Evolutionary conservation across 2,113 vertebrate species (phyloP).

Genomic region (Hyperoodon ampullatus): DNA sequence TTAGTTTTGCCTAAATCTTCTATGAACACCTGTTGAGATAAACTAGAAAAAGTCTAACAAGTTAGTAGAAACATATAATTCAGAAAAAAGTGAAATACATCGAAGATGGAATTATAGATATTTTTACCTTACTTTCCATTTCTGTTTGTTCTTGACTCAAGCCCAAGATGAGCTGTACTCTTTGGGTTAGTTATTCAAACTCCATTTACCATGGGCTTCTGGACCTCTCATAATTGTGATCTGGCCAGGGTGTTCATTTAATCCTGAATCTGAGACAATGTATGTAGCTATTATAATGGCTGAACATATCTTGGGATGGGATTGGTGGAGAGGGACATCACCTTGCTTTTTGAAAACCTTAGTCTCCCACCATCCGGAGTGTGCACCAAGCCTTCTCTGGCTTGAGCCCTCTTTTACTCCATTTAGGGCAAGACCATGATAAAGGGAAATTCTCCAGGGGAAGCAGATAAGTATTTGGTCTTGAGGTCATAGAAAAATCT

Average conservation of each 20-base stretch:
- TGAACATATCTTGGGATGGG: background rate
- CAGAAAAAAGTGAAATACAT: background rate
- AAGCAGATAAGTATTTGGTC: background rate
- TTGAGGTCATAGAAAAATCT: background rate
- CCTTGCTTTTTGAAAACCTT: background rate
- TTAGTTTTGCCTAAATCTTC: constrained; percentile 22
- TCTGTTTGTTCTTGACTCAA: background rate
- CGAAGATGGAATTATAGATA: background rate
- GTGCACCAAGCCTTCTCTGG: background rate
- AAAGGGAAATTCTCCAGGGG: background rate
- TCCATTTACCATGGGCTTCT: background rate
- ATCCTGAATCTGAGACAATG: background rate
- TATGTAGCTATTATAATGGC: background rate
- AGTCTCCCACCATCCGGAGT: background rate
- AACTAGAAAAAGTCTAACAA: constrained; percentile 19
- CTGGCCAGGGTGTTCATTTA: background rate
- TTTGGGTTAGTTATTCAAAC: background rate
- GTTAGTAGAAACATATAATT: background rate
- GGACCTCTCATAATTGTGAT: background rate
- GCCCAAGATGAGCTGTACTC: background rate
- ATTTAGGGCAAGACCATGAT: background rate
- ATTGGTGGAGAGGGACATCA: background rate
- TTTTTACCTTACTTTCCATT: constrained; percentile 11
- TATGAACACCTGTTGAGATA: background rate
- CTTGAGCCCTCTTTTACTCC: background rate